These are phyloP conservation scores for Cyrtodaria siliqua DNA, from an alignment of 2,888 invertebrate genomes.

Conservation along the genomic window DNA sequence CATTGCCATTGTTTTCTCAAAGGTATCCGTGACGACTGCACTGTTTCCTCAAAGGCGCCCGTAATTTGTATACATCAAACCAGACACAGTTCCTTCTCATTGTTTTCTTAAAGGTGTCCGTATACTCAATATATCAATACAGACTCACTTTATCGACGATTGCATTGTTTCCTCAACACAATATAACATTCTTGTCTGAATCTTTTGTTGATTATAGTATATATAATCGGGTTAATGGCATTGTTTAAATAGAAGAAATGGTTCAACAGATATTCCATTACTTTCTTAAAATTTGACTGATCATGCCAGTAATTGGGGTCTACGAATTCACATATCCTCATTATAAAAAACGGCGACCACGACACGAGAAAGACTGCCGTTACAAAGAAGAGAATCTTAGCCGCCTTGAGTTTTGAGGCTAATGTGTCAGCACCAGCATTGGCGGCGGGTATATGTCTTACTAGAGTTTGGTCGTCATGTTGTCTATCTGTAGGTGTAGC, in stretches of 20 bases:
- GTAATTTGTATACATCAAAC: too few relatives aligned
- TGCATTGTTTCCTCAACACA: conserved; percentile 19
- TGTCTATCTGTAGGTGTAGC: too few relatives aligned
- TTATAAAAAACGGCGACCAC: conserved; percentile 65
- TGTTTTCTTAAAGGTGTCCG: too few relatives aligned
- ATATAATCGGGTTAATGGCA: conserved; percentile 65
- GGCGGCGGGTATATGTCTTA: too few relatives aligned
- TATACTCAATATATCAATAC: too few relatives aligned
- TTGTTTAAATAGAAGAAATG: conserved; percentile 68
- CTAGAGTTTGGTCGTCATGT: not conserved
- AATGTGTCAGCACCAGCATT: too few relatives aligned
- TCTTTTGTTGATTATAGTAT: conserved; percentile 56
- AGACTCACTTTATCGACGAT: too few relatives aligned
- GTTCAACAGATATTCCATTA: conserved; percentile 40
- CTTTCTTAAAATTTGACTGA: conserved; percentile 20
- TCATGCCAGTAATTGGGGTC: conserved; percentile 16
- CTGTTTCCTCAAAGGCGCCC: too few relatives aligned
- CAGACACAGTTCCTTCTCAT: too few relatives aligned
- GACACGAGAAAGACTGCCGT: conserved; percentile 64
- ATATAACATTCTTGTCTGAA: conserved; percentile 58
- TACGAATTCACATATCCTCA: conserved; percentile 30
- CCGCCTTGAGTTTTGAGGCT: conserved; percentile 51
- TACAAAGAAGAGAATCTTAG: conserved; percentile 67
- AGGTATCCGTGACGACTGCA: too few relatives aligned
- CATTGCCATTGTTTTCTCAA: too few relatives aligned